Evolutionary conservation across 2,797 vertebrate species (phyloP).

Genomic region (Aulostomus chinensis): DNA sequence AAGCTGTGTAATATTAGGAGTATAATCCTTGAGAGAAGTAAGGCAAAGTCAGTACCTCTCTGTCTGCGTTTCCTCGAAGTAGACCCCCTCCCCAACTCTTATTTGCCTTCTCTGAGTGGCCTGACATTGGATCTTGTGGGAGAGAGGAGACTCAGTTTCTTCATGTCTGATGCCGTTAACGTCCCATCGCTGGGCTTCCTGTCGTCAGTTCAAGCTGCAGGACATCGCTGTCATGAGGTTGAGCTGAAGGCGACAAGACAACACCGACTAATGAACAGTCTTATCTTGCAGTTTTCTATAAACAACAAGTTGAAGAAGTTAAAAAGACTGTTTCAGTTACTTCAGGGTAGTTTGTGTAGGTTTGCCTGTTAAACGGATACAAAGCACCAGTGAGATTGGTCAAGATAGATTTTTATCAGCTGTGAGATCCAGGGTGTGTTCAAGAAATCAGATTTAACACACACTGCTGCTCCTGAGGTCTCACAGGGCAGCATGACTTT

Average conservation of each 20-base stretch:
- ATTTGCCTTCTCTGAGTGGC: conserved; percentile 63
- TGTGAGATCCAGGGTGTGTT: no score
- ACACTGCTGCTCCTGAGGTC: not conserved
- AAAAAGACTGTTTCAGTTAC: not conserved
- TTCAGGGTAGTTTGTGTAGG: not conserved
- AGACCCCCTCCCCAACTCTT: conserved; percentile 57
- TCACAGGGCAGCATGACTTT: conserved; percentile 7
- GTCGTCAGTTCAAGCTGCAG: conserved; percentile 56
- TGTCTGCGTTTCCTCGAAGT: no score
- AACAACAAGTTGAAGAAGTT: no score
- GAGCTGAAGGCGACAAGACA: conserved; percentile 17
- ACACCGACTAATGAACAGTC: conserved; percentile 5
- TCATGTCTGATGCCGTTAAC: conserved; percentile 33
- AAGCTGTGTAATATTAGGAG: conserved; percentile 84
- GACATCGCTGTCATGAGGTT: conserved; percentile 70
- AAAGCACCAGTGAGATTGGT: no score
- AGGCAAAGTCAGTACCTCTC: conserved; percentile 67
- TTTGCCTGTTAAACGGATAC: not conserved
- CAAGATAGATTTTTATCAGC: no score
- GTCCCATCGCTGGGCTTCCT: conserved; percentile 54
- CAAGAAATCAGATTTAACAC: no score
- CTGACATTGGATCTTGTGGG: conserved; percentile 79
- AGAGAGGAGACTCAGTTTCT: conserved; percentile 66
- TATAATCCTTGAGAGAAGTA: conserved; percentile 78
- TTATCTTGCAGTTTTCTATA: not conserved